Evolutionary conservation across 2,113 vertebrate species (phyloP), one percentile per base, ranked within the genome.

Genomic region (Ammodytes dubius): DNA sequence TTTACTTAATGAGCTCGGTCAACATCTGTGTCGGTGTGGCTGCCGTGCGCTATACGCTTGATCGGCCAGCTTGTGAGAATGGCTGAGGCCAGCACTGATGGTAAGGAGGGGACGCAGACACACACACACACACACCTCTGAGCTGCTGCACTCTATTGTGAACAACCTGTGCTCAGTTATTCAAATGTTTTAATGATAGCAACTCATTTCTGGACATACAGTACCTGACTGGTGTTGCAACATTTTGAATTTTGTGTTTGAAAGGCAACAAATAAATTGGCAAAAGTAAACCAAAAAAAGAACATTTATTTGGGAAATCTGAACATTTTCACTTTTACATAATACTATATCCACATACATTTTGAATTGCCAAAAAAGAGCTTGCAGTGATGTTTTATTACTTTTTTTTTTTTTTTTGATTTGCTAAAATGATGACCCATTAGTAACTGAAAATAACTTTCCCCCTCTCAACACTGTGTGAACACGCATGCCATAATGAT

Each of bases 1-100:
- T 91, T 90, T 83, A 86, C 79, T 77, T 89, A 91, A 93, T 88
- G 87, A 88, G 87, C 74, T 87, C 45, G 79, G 84, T 88, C 84
- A 88, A 90, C 82, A 87, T 91, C 82, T 87, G 76, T 84, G 79
- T 89, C 64, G 43, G 67, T 42, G 75, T 49, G 77, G 64, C 70
- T 57, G 61, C 66, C 2, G 37, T 5, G 69, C 14, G 10, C 70
- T 60, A 27, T 27, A 57, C 0, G 70, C 76, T 70, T 72, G 60
- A 90, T 82, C n/a, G 3, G 73, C 39, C 42, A 0, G 59, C 66
- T 58, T 70, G 7, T 60, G 74, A 80, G 27, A 8, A 66, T 69
- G 19, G 70, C 69, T 49, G 54, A 58, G 45, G 49, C 74, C 67
- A 43, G n/a, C 3, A 2, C 15, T 52, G 64, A 65, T 75, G 53